A percentile compares a stretch with the other conserved stretches of the same genome.
Conservation (phyloP, 1,140 invertebrate genomes). For the Zaprionus inermis region DNA sequence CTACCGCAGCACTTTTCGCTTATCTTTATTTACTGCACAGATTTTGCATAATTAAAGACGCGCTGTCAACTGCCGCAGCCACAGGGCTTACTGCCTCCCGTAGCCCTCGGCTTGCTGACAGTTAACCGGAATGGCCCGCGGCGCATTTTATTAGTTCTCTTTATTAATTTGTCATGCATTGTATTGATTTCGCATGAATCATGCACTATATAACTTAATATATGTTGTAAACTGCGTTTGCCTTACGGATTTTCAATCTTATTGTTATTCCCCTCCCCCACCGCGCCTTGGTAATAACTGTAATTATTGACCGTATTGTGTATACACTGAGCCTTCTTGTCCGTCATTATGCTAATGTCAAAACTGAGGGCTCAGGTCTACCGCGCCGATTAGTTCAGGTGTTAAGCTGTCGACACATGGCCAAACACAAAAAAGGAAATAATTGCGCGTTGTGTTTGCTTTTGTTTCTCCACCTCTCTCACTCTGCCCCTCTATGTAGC, state of each 20-base stretch:
- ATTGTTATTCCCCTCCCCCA: not conserved
- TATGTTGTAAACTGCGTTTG: constrained; percentile 7
- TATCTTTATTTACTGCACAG: constrained; percentile 10
- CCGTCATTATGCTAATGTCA: constrained; percentile 68
- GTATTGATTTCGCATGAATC: constrained; percentile 25
- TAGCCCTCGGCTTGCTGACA: constrained; percentile 4
- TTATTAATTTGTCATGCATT: constrained; percentile 14
- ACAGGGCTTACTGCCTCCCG: not conserved
- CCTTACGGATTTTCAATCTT: not conserved
- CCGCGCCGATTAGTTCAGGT: constrained; percentile 45
- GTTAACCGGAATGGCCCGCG: not conserved
- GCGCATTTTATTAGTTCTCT: not conserved
- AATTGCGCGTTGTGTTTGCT: constrained; percentile 17
- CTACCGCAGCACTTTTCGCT: not conserved
- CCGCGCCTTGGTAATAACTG: constrained; percentile 1
- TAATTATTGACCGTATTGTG: constrained; percentile 28
- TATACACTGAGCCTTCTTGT: constrained; percentile 25
- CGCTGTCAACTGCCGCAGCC: constrained; percentile 33
- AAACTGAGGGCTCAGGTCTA: constrained; percentile 7
- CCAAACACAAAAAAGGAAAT: constrained; percentile 18
- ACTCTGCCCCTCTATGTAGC: constrained; percentile 4
- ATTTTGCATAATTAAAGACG: constrained; percentile 63
- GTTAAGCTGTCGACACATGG: constrained; percentile 55
- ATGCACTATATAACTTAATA: constrained; percentile 2
- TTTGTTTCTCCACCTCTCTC: not conserved